Evolutionary conservation across 2,797 vertebrate genomes (phyloP), one percentile per base, ranked within the genome.

Genomic region (Botia kubotai): DNA sequence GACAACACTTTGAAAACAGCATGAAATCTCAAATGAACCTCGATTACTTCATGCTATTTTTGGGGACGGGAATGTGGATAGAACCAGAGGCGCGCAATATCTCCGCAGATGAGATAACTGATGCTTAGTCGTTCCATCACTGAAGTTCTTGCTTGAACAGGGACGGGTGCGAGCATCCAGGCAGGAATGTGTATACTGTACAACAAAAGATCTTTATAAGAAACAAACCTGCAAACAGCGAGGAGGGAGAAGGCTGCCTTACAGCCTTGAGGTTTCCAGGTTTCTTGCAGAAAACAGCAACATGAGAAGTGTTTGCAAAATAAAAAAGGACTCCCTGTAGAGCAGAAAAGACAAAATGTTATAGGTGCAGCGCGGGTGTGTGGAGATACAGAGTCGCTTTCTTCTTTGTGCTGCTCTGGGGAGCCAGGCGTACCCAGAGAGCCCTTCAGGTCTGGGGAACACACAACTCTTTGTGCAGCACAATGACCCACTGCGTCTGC

Each of bases 391-490:
- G 89, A 89, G 87, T 88, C 75, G 86, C 85, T 90, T 91, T 92
- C 91, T 90, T 91, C 88, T 91, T 88, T 90, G 88, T 85, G 88
- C 90, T 89, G 94, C 93, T 95, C 95, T 91, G 86, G 94, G 92
- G 92, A 96, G 93, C 91, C 95, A 91, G 92, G 89, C 87, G 91
- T 92, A 92, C 94, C 95, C 80, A 89, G 46, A 76, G 63, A 67
- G 55, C 33, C 72, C 79, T 57, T 68, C 71, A 33, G 72, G 71
- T 21, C 53, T 19, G 4, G 11, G 77, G 91, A 95, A 97, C 94
- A 97, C 95, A 94, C 91, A 90, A 85, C 80, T 80, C 92, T 95
- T 93, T 96, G 94, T 96, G 88, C 36, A 13, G 29, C 29, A 89
- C 89, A 82, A 84, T 87, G 90, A 91, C 90, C 92, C 87, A 83